Percentiles rank a stretch among this genome's conserved stretches.
These are phyloP conservation scores for Condylostylus longicornis DNA, from an alignment of 1,140 invertebrate genomes.

Conservation along the genomic window DNA sequence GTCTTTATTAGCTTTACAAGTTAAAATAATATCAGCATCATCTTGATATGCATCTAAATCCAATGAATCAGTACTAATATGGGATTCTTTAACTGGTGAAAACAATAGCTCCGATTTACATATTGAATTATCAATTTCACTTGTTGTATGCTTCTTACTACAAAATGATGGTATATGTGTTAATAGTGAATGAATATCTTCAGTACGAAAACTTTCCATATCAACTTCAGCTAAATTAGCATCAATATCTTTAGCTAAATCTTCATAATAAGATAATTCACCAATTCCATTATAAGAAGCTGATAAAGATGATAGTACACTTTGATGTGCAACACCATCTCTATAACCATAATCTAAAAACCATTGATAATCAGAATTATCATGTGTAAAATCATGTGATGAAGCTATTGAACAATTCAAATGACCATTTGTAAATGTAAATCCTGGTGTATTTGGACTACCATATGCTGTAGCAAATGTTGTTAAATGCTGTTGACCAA, in stretches of 20 bases:
- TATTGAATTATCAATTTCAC: slow-evolving; percentile 43
- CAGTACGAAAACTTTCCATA: slow-evolving; percentile 83
- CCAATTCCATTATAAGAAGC: slow-evolving; percentile 59
- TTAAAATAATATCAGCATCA: slow-evolving; percentile 70
- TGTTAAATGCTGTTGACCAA: slow-evolving; percentile 26
- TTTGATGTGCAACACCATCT: slow-evolving; percentile 64
- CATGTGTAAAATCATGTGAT: slow-evolving; percentile 59
- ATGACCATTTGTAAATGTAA: slow-evolving; percentile 10
- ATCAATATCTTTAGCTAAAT: slow-evolving; percentile 72
- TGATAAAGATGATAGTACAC: slow-evolving; percentile 62
- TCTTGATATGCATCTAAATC: slow-evolving; percentile 60
- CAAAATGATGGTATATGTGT: slow-evolving; percentile 60
- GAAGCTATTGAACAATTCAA: slow-evolving; percentile 31
- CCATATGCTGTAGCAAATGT: slow-evolving; percentile 12
- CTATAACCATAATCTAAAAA: slow-evolving; percentile 73
- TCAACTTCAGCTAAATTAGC: slow-evolving; percentile 86
- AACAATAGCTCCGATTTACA: slow-evolving; percentile 80
- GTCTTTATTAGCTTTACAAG: slow-evolving; percentile 79
- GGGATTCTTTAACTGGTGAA: slow-evolving; percentile 77
- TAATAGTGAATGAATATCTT: slow-evolving; percentile 76
- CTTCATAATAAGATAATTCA: slow-evolving; percentile 63
- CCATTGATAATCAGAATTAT: slow-evolving; percentile 80
- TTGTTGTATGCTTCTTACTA: slow-evolving; percentile 25
- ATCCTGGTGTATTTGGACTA: background rate
- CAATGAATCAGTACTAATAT: slow-evolving; percentile 78